Conservation (phyloP, 2,797 vertebrate species). For the Pempheris klunzingeri region DNA sequence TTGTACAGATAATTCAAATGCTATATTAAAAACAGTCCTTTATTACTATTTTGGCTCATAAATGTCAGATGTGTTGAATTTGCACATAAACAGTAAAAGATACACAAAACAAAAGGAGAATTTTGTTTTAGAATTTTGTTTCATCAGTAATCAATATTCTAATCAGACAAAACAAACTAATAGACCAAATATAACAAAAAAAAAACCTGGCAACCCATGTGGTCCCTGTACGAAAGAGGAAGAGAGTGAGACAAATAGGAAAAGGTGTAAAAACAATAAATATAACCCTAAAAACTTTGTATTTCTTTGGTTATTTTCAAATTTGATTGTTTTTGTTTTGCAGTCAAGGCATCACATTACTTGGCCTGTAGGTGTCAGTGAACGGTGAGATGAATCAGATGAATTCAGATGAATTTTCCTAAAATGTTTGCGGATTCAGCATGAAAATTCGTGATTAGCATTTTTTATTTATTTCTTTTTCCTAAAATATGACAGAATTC, state of each 20-base stretch:
- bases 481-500: no score
- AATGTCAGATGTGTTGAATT: neutral
- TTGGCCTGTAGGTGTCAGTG: neutral
- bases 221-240: conserved; percentile 82
- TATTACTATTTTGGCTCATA: no score
- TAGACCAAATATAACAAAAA: neutral
- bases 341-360: neutral
- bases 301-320: neutral
- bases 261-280: conserved; percentile 23
- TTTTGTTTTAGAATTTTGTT: no score
- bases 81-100: neutral
- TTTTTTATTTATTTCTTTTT: no score
- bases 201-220: conserved; percentile 85
- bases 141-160: no score
- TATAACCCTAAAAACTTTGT: neutral
- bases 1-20: neutral
- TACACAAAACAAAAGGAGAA: neutral
- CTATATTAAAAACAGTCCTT: neutral
- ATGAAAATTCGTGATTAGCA: no score
- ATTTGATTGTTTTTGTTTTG: no score
- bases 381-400: no score
- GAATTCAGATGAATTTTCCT: neutral
- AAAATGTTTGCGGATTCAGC: neutral
- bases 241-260: conserved; percentile 27
- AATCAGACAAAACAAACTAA: neutral